Percentiles rank a stretch among this genome's conserved stretches.
Evolutionary conservation across 2,888 invertebrate species (phyloP).

Genomic region (Camptogramma bilineatum): DNA sequence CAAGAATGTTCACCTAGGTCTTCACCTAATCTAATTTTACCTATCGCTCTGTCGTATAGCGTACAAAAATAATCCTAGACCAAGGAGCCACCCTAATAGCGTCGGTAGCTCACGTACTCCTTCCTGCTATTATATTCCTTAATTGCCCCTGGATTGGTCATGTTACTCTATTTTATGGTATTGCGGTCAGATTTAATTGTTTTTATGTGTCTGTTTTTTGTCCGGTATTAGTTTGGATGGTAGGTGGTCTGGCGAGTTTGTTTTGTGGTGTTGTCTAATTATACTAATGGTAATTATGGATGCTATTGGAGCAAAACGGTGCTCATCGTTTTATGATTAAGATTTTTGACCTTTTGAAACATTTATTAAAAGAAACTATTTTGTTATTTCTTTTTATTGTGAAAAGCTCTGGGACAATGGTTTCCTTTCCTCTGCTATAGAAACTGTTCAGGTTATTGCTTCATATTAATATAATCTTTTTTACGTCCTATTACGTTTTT

Average conservation of each 20-base stretch:
- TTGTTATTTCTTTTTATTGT: background rate
- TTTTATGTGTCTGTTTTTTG: conserved; percentile 81
- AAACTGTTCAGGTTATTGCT: no score
- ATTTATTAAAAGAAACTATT: background rate
- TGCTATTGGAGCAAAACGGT: background rate
- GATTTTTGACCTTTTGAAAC: background rate
- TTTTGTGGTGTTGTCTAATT: conserved; percentile 33
- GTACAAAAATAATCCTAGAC: conserved; percentile 25
- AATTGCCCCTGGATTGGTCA: conserved; percentile 79
- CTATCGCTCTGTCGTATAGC: conserved; percentile 9
- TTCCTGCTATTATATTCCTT: conserved; percentile 81
- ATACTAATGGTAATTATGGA: conserved; percentile 23
- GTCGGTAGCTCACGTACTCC: conserved; percentile 51
- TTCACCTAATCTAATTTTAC: conserved; percentile 1
- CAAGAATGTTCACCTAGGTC: background rate
- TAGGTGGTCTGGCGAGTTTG: conserved; percentile 69
- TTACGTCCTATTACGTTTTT: no score
- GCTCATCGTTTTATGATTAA: background rate
- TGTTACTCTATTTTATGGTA: conserved; percentile 82
- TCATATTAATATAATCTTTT: no score
- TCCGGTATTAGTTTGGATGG: conserved; percentile 70
- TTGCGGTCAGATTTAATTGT: conserved; percentile 82
- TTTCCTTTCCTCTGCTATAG: background rate
- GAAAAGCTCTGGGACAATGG: background rate
- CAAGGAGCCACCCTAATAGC: conserved; percentile 32